Evolutionary conservation across 2,113 vertebrate species (phyloP).

Genomic region (Corythornis madagascariensis): DNA sequence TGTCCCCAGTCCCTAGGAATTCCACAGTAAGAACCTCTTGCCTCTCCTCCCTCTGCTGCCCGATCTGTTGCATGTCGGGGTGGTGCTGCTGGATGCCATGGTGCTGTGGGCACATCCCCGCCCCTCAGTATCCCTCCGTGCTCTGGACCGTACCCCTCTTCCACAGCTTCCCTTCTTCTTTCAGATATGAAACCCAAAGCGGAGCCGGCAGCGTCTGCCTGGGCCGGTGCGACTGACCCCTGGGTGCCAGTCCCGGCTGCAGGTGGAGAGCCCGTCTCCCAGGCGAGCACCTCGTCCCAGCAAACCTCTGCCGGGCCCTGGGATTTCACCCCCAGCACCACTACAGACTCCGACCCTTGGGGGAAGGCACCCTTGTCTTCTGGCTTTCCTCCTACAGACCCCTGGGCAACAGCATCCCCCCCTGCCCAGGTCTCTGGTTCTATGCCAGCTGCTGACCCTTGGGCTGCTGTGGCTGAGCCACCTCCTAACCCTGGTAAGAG

Average conservation of each 20-base stretch:
- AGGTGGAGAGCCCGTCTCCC: conserved; percentile 55
- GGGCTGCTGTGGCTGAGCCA: conserved; percentile 64
- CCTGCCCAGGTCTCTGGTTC: conserved; percentile 1
- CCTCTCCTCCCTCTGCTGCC: neutral
- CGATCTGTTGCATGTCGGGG: fast-evolving
- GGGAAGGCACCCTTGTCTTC: conserved; percentile 64
- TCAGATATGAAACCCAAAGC: conserved; percentile 69
- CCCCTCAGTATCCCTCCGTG: neutral
- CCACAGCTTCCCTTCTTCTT: conserved; percentile 17
- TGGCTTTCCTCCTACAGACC: conserved; percentile 57
- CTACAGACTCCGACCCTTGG: conserved; percentile 75
- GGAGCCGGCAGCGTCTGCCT: conserved; percentile 72
- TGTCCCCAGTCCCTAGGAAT: neutral
- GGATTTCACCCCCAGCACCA: conserved; percentile 55
- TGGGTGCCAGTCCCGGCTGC: conserved; percentile 69
- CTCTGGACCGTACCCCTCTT: neutral
- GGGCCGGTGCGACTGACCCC: conserved; percentile 67
- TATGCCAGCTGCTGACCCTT: conserved; percentile 63
- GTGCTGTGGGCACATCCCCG: fast-evolving
- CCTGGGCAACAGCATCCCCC: conserved; percentile 69
- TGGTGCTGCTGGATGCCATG: neutral
- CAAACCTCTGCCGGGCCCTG: conserved; percentile 65
- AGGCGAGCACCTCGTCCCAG: conserved; percentile 47
- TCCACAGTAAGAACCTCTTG: neutral
- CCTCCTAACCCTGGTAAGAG: conserved; percentile 69